Evolutionary conservation across 2,888 invertebrate genomes (phyloP), one percentile per base, ranked within the genome.

Genomic region (Merodon equestris): DNA sequence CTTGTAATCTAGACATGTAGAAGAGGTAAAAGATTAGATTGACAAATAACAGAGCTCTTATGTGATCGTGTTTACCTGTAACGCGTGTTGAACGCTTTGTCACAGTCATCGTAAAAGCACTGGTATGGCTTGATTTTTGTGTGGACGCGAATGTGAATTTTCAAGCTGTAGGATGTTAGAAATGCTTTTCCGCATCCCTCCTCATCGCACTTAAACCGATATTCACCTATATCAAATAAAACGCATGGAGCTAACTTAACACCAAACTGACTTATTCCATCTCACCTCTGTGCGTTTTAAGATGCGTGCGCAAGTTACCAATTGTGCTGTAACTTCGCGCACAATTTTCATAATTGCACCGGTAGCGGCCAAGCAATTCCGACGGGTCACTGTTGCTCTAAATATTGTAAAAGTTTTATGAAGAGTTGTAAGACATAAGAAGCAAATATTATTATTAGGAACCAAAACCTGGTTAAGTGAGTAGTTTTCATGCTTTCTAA

Each of bases 201-300:
- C 88, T 96, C 94, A 42, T 94, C 92, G 89, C 97, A 98, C 90
- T 95, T 94, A 90, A 97, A 98, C 86, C 95, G 93, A 90, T 95
- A 97, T 91, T 98, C 97, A 85, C 97, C 97, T 97, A 64, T 27
- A 4, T 27, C 27, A 7, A 27, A 27, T 4, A 27, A n/a, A n/a
- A n/a, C n/a, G n/a, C n/a, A n/a, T n/a, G n/a, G n/a, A n/a, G n/a
- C n/a, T n/a, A n/a, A n/a, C n/a, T n/a, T n/a, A n/a, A n/a, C n/a
- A n/a, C 45, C 27, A 27, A 10, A 9, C 17, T 9, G n/a, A 1
- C 12, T 1, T 10, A 12, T 54, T 58, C 84, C 84, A 85, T 90
- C n/a, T n/a, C n/a, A 97, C 97, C 97, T 93, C 94, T 96, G 86
- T 98, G 97, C 67, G 97, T 97, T 91, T 97, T 98, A 92, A 96